These are phyloP conservation scores for Drosophila simulans DNA, from an alignment of 1,140 invertebrate genomes.

Conservation along the genomic window DNA sequence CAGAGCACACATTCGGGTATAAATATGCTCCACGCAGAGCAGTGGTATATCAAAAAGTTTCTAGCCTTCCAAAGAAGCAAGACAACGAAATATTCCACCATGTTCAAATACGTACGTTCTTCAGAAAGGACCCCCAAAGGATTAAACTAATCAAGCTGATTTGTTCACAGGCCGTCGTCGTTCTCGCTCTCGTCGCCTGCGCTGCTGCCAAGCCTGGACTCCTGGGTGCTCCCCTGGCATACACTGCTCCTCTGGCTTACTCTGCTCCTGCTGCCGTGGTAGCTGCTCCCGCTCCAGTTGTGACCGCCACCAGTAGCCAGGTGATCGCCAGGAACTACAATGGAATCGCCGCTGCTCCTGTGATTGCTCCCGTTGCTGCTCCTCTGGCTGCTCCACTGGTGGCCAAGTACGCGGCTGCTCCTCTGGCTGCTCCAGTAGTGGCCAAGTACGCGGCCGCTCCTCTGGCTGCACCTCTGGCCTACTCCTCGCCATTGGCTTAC, in stretches of 20 bases:
- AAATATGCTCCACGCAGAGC: constrained; percentile 31
- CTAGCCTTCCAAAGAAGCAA: constrained; percentile 38
- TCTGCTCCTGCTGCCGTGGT: constrained; percentile 63
- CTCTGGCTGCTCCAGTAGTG: constrained; percentile 25
- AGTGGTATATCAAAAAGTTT: constrained; percentile 31
- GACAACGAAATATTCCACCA: constrained; percentile 28
- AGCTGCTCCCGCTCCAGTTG: constrained; percentile 67
- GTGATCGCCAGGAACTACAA: constrained; percentile 84
- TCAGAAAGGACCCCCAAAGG: too few relatives aligned
- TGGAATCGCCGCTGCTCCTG: constrained; percentile 75
- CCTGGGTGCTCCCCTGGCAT: constrained; percentile 20
- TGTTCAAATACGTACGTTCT: constrained; percentile 73
- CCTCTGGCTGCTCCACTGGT: constrained; percentile 25
- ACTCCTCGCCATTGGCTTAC: not conserved
- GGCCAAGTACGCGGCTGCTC: constrained; percentile 40
- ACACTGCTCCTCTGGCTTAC: constrained; percentile 13
- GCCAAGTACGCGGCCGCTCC: constrained; percentile 37
- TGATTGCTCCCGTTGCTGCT: constrained; percentile 39
- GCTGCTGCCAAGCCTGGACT: constrained; percentile 71
- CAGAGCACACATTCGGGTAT: constrained; percentile 19
- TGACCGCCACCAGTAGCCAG: constrained; percentile 85
- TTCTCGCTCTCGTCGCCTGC: constrained; percentile 72
- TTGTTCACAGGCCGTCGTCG: constrained; percentile 58
- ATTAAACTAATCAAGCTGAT: not conserved
- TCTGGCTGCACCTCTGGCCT: constrained; percentile 28